Evolutionary conservation across 2,888 invertebrate genomes (phyloP).

Genomic region (Leptinotarsa juncta): DNA sequence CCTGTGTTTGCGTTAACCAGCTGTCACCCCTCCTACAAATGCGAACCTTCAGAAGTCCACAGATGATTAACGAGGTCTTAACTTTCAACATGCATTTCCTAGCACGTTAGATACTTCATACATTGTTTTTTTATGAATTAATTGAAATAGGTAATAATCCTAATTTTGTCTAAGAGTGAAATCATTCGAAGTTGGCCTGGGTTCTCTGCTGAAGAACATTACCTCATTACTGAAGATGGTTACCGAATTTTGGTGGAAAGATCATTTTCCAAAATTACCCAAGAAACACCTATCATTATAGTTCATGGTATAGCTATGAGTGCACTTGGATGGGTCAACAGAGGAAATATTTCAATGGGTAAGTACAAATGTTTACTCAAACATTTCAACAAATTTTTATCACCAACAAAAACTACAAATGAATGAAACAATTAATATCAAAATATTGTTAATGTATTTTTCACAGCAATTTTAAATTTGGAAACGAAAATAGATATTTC

Average conservation of each 20-base stretch:
- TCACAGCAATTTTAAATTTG: too few relatives aligned
- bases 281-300: slow-evolving; percentile 39
- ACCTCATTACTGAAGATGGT: slow-evolving; percentile 44
- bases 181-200: slow-evolving; percentile 41
- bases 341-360: slow-evolving; percentile 42
- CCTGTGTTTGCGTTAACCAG: neutral
- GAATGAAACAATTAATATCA: too few relatives aligned
- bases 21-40: neutral
- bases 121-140: neutral
- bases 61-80: neutral
- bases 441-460: too few relatives aligned
- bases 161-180: slow-evolving; percentile 33
- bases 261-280: slow-evolving; percentile 36
- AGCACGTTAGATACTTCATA: neutral
- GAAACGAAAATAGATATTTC: too few relatives aligned
- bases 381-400: too few relatives aligned
- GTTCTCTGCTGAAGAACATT: slow-evolving; percentile 42
- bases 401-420: too few relatives aligned
- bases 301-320: slow-evolving; percentile 43
- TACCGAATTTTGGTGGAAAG: slow-evolving; percentile 42
- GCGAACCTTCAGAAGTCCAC: neutral
- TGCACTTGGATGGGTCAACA: slow-evolving; percentile 38
- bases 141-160: neutral
- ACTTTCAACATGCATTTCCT: neutral
- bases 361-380: slow-evolving; percentile 11